Evolutionary conservation across 2,888 invertebrate species (phyloP).

Genomic region (Cephus nigrinus): DNA sequence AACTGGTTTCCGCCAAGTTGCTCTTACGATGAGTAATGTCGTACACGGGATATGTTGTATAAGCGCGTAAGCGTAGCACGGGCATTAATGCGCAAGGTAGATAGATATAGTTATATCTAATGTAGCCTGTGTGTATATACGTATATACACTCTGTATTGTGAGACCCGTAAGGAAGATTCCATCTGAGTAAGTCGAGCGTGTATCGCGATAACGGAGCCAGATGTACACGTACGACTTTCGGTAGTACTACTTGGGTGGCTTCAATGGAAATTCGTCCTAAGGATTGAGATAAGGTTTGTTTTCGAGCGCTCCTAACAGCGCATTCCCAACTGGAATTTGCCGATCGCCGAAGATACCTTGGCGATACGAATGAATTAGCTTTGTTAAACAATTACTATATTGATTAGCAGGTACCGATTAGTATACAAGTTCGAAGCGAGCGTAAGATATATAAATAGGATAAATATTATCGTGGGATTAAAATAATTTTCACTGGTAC

Average conservation of each 20-base stretch:
- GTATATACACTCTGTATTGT: neutral
- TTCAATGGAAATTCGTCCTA: constrained; percentile 1
- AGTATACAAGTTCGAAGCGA: constrained; percentile 48
- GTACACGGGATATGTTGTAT: neutral
- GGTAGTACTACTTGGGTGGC: constrained; percentile 7
- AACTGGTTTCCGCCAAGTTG: neutral
- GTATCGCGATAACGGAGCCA: constrained; percentile 3
- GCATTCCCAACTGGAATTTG: neutral
- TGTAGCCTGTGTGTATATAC: neutral
- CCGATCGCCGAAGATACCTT: neutral
- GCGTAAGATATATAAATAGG: constrained; percentile 10
- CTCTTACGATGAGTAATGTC: constrained; percentile 4
- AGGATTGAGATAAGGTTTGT: neutral
- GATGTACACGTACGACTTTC: neutral
- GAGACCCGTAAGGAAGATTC: neutral
- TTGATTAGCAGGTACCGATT: constrained; percentile 26
- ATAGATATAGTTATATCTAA: constrained; percentile 23
- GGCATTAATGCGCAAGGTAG: constrained; percentile 35
- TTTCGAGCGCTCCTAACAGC: neutral
- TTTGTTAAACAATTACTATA: neutral
- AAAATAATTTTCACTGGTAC: neutral
- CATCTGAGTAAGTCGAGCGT: constrained; percentile 3
- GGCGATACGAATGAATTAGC: neutral
- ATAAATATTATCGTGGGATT: neutral
- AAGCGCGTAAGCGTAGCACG: constrained; percentile 27